Conservation (phyloP, 2,797 vertebrate genomes). For the Sebastes reedi region DNA sequence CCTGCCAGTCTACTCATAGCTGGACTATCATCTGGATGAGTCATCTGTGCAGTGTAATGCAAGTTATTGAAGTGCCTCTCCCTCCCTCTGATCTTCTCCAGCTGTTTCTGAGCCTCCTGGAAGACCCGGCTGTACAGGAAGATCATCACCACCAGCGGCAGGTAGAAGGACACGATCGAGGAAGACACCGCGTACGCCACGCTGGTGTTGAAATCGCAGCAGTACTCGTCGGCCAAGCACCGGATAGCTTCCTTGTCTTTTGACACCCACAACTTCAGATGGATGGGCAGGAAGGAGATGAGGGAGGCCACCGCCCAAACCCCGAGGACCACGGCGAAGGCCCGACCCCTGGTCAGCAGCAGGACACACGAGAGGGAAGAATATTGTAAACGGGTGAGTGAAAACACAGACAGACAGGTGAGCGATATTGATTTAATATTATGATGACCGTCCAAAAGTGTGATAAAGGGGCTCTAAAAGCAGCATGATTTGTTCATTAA, state of each 20-base stretch:
- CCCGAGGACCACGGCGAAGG: slow-evolving; percentile 85
- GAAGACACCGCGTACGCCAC: slow-evolving; percentile 89
- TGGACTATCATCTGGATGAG: slow-evolving; percentile 41
- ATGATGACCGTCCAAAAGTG: neutral
- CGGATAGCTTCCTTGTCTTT: slow-evolving; percentile 24
- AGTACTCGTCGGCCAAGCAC: slow-evolving; percentile 80
- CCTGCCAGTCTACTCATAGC: slow-evolving; percentile 33
- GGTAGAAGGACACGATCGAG: slow-evolving; percentile 96
- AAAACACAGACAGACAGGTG: neutral
- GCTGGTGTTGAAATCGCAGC: slow-evolving; percentile 96
- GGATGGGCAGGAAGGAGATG: slow-evolving; percentile 96
- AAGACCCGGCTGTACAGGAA: slow-evolving; percentile 95
- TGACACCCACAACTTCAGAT: slow-evolving; percentile 91
- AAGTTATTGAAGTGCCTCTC: slow-evolving; percentile 85
- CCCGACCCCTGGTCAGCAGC: slow-evolving; percentile 89
- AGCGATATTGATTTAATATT: neutral
- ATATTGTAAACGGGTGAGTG: neutral
- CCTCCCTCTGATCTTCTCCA: slow-evolving; percentile 90
- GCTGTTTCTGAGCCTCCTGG: slow-evolving; percentile 92
- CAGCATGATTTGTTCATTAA: neutral
- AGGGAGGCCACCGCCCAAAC: slow-evolving; percentile 94
- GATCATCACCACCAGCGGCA: slow-evolving; percentile 94
- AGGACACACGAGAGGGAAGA: neutral
- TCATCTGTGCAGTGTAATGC: slow-evolving; percentile 69
- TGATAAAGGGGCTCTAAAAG: neutral